A percentile compares a stretch with the other conserved stretches of the same genome.
phyloP scores from a whole-genome alignment of 2,888 invertebrate genomes.

The Altica lythri region DNA sequence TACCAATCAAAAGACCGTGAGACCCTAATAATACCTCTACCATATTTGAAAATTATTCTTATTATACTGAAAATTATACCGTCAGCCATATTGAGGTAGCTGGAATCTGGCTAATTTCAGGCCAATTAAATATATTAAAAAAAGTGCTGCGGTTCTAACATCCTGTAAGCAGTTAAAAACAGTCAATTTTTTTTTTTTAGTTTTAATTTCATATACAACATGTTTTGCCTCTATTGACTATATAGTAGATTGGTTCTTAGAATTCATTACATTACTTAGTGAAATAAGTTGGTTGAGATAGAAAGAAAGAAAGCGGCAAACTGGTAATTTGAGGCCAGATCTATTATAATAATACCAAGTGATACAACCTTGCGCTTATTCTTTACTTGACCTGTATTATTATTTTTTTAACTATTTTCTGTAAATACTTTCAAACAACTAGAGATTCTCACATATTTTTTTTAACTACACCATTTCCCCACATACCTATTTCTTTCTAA shows the following conservation, averaged over 20 bases:
- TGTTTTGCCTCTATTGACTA: background rate
- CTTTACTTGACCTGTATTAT: too few relatives aligned
- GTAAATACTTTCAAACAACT: too few relatives aligned
- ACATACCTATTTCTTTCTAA: too few relatives aligned
- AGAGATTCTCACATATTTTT: too few relatives aligned
- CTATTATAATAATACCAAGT: too few relatives aligned
- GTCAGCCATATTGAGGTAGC: constrained; percentile 51
- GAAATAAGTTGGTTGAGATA: too few relatives aligned
- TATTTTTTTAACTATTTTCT: too few relatives aligned
- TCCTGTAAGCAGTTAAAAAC: constrained; percentile 16
- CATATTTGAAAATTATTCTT: constrained; percentile 58
- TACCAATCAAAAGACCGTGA: constrained; percentile 43
- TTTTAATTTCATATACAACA: background rate
- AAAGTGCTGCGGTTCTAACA: constrained; percentile 20
- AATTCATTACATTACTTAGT: background rate
- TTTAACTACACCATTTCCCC: too few relatives aligned
- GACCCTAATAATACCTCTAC: constrained; percentile 50
- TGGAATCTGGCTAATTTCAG: constrained; percentile 30
- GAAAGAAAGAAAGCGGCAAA: too few relatives aligned
- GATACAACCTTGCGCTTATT: too few relatives aligned
- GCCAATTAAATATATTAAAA: constrained; percentile 28
- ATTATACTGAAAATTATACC: constrained; percentile 53
- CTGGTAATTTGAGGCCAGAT: too few relatives aligned
- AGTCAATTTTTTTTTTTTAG: constrained; percentile 3
- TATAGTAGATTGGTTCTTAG: background rate